Percentiles rank a stretch among this genome's conserved stretches.
phyloP scores from a whole-genome alignment of 2,113 vertebrate genomes.

The Chitala chitala region DNA sequence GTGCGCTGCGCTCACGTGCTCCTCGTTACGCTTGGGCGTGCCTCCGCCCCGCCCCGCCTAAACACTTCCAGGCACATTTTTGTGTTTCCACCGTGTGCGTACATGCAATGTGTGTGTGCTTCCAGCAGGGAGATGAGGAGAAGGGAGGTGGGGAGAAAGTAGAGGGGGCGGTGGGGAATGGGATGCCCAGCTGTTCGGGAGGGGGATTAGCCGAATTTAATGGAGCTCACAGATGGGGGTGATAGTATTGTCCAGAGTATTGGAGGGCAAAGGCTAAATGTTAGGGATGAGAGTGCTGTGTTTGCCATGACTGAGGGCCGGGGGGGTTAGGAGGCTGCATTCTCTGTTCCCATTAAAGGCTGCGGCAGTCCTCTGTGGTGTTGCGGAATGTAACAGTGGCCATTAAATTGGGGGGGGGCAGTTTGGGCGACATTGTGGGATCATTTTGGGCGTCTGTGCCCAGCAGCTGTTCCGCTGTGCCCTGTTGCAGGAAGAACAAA shows the following conservation, averaged over 20 bases:
- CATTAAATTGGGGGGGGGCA: background rate
- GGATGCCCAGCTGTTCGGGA: slow-evolving; percentile 61
- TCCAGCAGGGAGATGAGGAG: background rate
- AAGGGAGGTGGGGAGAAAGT: slow-evolving; percentile 22
- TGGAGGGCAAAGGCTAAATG: slow-evolving; percentile 59
- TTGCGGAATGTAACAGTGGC: background rate
- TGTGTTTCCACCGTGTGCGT: slow-evolving; percentile 2
- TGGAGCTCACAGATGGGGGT: slow-evolving; percentile 65
- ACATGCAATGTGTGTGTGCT: slow-evolving; percentile 15
- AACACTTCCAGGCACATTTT: slow-evolving; percentile 1
- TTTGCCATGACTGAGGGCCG: slow-evolving; percentile 34
- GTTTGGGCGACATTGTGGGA: slow-evolving; percentile 49
- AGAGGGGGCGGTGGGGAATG: slow-evolving; percentile 23
- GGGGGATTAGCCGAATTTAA: slow-evolving; percentile 65
- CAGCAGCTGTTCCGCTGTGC: slow-evolving; percentile 49
- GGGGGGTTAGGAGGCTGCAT: no score
- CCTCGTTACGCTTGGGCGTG: slow-evolving; percentile 10
- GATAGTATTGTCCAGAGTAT: slow-evolving; percentile 55
- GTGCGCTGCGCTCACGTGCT: slow-evolving; percentile 10
- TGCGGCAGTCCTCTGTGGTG: background rate
- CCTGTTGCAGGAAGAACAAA: background rate
- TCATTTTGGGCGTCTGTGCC: slow-evolving; percentile 47
- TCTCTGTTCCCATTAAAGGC: slow-evolving; percentile 17
- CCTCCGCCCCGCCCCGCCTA: background rate
- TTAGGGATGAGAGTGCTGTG: slow-evolving; percentile 53